A percentile compares a stretch with the other conserved stretches of the same genome.
These are phyloP conservation scores for Metalampra italica DNA, from an alignment of 2,888 invertebrate species.

Conservation along the genomic window DNA sequence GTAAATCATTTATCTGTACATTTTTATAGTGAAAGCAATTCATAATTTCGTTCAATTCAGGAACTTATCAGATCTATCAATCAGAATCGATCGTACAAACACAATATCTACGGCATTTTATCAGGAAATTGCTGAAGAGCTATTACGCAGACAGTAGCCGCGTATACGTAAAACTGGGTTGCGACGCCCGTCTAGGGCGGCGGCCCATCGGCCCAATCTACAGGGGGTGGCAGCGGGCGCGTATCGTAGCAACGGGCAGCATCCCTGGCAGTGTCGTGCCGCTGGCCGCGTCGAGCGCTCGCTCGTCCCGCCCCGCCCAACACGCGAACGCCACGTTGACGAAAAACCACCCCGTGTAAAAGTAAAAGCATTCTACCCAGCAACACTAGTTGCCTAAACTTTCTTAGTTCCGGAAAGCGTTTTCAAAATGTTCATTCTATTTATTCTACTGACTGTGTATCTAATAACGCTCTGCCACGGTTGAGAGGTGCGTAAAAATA, in stretches of 20 bases:
- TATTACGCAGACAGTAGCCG: slow-evolving; percentile 67
- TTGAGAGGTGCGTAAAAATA: slow-evolving; percentile 33
- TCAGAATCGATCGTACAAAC: slow-evolving; percentile 7
- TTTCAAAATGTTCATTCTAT: slow-evolving; percentile 65
- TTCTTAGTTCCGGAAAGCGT: slow-evolving; percentile 31
- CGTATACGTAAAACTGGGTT: slow-evolving; percentile 73
- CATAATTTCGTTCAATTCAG: not conserved
- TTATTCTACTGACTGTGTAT: slow-evolving; percentile 68
- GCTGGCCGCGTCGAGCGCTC: slow-evolving; percentile 44
- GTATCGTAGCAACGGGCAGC: slow-evolving; percentile 75
- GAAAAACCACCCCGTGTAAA: slow-evolving; percentile 13
- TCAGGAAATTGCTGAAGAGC: slow-evolving; percentile 72
- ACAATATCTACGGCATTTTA: slow-evolving; percentile 53
- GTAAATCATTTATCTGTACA: too few relatives aligned
- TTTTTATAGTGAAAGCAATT: too few relatives aligned
- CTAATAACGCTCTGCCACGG: slow-evolving; percentile 68
- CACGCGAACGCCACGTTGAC: slow-evolving; percentile 17
- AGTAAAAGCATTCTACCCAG: slow-evolving; percentile 8
- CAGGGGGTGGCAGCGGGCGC: slow-evolving; percentile 55
- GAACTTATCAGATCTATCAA: slow-evolving; percentile 6
- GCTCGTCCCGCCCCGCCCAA: slow-evolving; percentile 30
- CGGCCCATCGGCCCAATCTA: slow-evolving; percentile 41
- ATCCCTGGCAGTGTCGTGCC: slow-evolving; percentile 70
- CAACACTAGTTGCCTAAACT: slow-evolving; percentile 10
- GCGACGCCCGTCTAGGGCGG: slow-evolving; percentile 68